Conservation (phyloP, 2,113 vertebrate species). For the Passer domesticus region DNA sequence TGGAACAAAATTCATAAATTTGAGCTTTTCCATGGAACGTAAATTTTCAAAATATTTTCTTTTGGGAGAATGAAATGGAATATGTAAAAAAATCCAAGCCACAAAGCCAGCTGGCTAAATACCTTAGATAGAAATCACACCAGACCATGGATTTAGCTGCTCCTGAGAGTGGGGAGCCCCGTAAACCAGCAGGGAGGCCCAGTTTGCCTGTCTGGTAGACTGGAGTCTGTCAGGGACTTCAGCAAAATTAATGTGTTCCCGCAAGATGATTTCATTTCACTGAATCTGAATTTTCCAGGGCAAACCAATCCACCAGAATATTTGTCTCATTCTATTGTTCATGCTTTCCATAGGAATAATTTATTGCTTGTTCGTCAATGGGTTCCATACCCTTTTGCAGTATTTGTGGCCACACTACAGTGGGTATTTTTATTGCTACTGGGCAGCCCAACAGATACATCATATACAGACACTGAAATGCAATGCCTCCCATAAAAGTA, state of each 20-base stretch:
- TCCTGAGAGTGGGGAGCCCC: neutral
- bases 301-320: neutral
- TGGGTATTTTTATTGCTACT: neutral
- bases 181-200: conserved; percentile 35
- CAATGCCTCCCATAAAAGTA: neutral
- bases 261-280: neutral
- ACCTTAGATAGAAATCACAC: neutral
- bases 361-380: neutral
- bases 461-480: neutral
- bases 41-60: conserved; percentile 37
- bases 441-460: neutral
- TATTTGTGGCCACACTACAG: neutral
- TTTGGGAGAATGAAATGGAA: neutral
- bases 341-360: neutral
- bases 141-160: neutral
- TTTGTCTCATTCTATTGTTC: neutral
- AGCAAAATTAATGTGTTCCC: neutral
- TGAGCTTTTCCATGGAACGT: neutral
- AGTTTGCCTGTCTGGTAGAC: neutral
- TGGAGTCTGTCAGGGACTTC: neutral
- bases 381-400: neutral
- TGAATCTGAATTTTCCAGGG: conserved; percentile 4
- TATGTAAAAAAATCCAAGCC: neutral
- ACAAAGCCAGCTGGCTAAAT: conserved; percentile 20
- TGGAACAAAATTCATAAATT: neutral